These are phyloP conservation scores for Styela plicata DNA, from an alignment of 23 tunicate species.

Conservation along the genomic window DNA sequence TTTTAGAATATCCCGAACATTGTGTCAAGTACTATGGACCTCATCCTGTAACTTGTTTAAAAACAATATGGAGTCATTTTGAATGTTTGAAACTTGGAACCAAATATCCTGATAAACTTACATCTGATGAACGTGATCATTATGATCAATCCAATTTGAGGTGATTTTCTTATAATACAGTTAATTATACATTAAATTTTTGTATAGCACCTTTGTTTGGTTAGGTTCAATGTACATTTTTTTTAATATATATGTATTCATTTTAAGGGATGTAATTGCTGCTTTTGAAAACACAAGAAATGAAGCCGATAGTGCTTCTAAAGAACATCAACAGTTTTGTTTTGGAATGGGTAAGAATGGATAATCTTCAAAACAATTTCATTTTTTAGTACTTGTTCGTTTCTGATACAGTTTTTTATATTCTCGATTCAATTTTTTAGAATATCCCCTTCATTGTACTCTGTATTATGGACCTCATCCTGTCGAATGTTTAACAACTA, in stretches of 20 bases:
- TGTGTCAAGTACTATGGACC: constrained; percentile 29
- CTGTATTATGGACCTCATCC: constrained; percentile 26
- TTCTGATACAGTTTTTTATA: neutral
- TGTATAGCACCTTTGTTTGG: neutral
- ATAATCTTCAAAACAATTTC: neutral
- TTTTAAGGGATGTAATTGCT: neutral
- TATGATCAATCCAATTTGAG: neutral
- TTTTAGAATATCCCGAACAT: constrained; percentile 20
- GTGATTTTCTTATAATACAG: constrained; percentile 1
- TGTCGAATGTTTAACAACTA: constrained; percentile 19
- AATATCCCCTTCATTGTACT: constrained; percentile 17
- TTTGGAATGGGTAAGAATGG: constrained; percentile 11
- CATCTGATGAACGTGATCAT: neutral
- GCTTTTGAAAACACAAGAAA: neutral
- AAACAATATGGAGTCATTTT: constrained; percentile 18
- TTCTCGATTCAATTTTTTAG: neutral
- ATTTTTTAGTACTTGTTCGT: neutral
- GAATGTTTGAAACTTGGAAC: neutral
- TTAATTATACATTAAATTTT: neutral
- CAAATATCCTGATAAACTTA: constrained; percentile 21
- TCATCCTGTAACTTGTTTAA: constrained; percentile 27
- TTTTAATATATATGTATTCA: too few relatives aligned
- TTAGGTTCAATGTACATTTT: neutral
- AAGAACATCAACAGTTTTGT: neutral
- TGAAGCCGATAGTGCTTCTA: neutral